Evolutionary conservation across 2,797 vertebrate species (phyloP).

Genomic region (Philypnodon macrostomus): DNA sequence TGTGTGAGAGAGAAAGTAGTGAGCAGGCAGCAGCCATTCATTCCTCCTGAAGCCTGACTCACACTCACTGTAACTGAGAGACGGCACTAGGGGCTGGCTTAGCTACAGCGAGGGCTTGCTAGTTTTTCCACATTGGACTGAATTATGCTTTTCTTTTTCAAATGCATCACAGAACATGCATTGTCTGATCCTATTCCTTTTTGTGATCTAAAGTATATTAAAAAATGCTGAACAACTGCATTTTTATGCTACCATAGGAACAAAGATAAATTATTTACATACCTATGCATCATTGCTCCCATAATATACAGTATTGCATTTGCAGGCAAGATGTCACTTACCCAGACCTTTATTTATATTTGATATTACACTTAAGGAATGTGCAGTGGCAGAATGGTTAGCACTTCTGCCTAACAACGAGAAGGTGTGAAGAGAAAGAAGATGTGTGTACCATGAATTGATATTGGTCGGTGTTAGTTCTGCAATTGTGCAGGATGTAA

Average conservation of each 20-base stretch:
- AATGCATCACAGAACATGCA: constrained; percentile 26
- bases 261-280: not conserved
- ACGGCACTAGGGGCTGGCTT: constrained; percentile 28
- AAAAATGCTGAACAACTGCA: too few species aligned
- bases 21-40: constrained; percentile 68
- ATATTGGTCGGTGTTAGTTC: too few species aligned
- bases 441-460: too few species aligned
- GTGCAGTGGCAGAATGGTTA: not conserved
- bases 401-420: too few species aligned
- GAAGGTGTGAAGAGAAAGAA: too few species aligned
- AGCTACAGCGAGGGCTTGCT: constrained; percentile 31
- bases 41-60: constrained; percentile 64
- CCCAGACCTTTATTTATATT: too few species aligned
- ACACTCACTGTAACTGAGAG: constrained; percentile 52
- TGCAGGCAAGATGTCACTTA: too few species aligned
- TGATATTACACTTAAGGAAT: not conserved
- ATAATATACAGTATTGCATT: too few species aligned
- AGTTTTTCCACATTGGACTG: constrained; percentile 46
- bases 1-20: constrained; percentile 50
- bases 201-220: not conserved
- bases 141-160: constrained; percentile 25
- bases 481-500: too few species aligned
- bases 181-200: constrained; percentile 1
- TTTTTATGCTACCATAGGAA: too few species aligned
- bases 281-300: not conserved